Evolutionary conservation across 2,797 vertebrate genomes (phyloP).

Genomic region (Catamblyrhynchus diadema): DNA sequence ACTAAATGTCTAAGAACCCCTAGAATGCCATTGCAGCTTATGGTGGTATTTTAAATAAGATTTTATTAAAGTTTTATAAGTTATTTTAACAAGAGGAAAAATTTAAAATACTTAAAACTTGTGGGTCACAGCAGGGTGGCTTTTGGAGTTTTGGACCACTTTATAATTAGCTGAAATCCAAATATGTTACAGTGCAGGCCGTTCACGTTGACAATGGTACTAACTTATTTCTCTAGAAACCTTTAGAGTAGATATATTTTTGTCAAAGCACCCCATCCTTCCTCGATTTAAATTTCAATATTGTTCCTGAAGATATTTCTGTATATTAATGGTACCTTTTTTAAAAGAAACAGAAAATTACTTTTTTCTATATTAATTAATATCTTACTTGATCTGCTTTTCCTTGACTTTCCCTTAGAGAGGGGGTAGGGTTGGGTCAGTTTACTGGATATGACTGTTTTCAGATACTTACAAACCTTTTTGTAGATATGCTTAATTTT

Average conservation of each 20-base stretch:
- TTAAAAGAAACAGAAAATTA: conserved; percentile 78
- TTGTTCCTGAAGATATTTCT: conserved; percentile 80
- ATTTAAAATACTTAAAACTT: conserved; percentile 59
- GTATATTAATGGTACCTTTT: conserved; percentile 83
- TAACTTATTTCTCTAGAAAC: conserved; percentile 75
- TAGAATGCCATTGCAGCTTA: conserved; percentile 50
- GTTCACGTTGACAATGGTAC: conserved; percentile 81
- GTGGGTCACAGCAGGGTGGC: conserved; percentile 70
- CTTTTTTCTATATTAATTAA: conserved; percentile 81
- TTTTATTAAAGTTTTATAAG: conserved; percentile 79
- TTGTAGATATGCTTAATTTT: conserved; percentile 90
- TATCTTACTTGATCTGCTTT: conserved; percentile 82
- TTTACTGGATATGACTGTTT: conserved; percentile 93
- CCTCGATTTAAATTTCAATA: conserved; percentile 77
- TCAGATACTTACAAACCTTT: conserved; percentile 84
- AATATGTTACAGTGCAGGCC: conserved; percentile 75
- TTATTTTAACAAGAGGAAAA: conserved; percentile 69
- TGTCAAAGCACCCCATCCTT: conserved; percentile 74
- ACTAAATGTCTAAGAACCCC: conserved; percentile 58
- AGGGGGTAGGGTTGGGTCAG: conserved; percentile 78
- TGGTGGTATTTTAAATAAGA: conserved; percentile 70
- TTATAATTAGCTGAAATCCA: conserved; percentile 80
- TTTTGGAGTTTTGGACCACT: conserved; percentile 77
- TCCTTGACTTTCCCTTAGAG: conserved; percentile 81
- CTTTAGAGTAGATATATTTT: conserved; percentile 80